These are phyloP conservation scores for Pristionchus arcanus DNA, from an alignment of 2,888 invertebrate species.

Conservation along the genomic window DNA sequence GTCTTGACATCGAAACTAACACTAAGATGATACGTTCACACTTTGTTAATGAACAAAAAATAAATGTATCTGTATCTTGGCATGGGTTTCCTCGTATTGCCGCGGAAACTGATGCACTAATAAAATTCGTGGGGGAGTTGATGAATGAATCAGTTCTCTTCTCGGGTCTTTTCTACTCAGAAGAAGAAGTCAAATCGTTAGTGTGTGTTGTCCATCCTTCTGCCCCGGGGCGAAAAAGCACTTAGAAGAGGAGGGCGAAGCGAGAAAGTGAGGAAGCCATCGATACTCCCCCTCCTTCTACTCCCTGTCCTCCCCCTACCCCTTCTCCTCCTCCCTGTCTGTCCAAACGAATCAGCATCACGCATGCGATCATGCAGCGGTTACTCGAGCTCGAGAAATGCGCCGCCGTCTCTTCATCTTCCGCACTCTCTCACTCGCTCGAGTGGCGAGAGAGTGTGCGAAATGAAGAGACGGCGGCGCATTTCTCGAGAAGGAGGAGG, in stretches of 20 bases:
- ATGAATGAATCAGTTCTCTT: neutral
- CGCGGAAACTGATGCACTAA: neutral
- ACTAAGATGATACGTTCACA: no score
- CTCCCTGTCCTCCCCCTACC: neutral
- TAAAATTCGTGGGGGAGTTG: neutral
- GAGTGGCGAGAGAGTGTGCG: no score
- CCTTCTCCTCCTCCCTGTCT: neutral
- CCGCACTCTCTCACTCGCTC: no score
- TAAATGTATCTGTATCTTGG: neutral
- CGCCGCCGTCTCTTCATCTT: no score
- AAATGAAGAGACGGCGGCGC: no score
- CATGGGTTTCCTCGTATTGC: neutral
- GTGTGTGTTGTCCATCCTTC: neutral
- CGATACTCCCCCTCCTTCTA: conserved; percentile 19
- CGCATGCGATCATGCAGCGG: neutral
- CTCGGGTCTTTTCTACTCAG: neutral
- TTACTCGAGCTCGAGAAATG: neutral
- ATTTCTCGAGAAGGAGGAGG: neutral
- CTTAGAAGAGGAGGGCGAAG: neutral
- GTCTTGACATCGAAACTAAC: neutral
- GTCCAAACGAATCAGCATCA: conserved; percentile 28
- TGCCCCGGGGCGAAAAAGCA: conserved; percentile 36
- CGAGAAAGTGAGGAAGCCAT: neutral
- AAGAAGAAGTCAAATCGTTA: neutral
- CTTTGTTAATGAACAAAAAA: no score